These are phyloP conservation scores for Epinephelus fuscoguttatus DNA, from an alignment of 2,113 vertebrate genomes.

Conservation along the genomic window DNA sequence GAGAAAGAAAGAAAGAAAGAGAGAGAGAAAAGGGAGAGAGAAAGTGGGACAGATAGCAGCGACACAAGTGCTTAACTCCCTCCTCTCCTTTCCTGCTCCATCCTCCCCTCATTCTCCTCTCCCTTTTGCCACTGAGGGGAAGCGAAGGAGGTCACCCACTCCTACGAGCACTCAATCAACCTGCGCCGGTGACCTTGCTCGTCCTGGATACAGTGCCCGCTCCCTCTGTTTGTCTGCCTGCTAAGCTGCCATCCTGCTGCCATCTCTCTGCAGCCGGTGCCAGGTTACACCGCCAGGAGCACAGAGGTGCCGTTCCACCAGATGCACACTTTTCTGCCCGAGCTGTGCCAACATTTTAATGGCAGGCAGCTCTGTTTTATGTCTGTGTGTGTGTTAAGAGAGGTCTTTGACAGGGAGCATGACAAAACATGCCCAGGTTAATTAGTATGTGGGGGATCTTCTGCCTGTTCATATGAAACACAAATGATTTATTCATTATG, in stretches of 20 bases:
- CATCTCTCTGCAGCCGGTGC: slow-evolving; percentile 63
- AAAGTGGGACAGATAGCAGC: slow-evolving; percentile 74
- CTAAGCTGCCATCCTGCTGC: slow-evolving; percentile 53
- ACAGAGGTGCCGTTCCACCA: slow-evolving; percentile 58
- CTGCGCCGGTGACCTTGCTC: slow-evolving; percentile 79
- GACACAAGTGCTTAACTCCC: slow-evolving; percentile 44
- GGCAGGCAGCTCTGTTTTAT: slow-evolving; percentile 42
- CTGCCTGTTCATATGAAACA: background rate
- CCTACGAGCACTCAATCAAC: slow-evolving; percentile 82
- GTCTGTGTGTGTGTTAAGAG: slow-evolving; percentile 10
- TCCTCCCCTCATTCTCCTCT: slow-evolving; percentile 46
- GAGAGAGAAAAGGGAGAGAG: slow-evolving; percentile 8
- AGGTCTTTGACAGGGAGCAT: slow-evolving; percentile 38
- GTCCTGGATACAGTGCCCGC: slow-evolving; percentile 77
- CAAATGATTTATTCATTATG: background rate
- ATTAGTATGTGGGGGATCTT: slow-evolving; percentile 13
- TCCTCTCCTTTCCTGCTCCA: slow-evolving; percentile 34
- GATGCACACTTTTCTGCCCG: slow-evolving; percentile 50
- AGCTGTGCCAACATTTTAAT: slow-evolving; percentile 26
- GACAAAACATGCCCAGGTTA: slow-evolving; percentile 34
- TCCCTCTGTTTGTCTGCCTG: slow-evolving; percentile 60
- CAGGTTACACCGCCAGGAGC: slow-evolving; percentile 61
- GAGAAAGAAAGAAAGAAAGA: slow-evolving; percentile 15
- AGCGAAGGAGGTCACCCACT: slow-evolving; percentile 83
- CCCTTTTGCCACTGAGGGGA: slow-evolving; percentile 63